Evolutionary conservation across 2,797 vertebrate genomes (phyloP), one percentile per base, ranked within the genome.

Genomic region (Sardinella longiceps): DNA sequence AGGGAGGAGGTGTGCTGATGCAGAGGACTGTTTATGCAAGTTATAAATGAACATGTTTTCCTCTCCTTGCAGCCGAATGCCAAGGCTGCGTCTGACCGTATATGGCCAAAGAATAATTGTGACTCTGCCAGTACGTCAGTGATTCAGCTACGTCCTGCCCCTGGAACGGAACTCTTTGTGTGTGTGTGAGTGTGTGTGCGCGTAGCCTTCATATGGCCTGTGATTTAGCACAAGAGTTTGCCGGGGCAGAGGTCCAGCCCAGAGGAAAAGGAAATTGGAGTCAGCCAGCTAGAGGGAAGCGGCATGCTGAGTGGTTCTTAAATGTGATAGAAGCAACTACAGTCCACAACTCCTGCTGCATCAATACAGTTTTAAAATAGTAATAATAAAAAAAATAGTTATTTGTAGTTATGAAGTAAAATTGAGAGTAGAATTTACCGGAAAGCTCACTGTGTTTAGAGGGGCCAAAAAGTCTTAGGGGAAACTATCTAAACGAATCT

Each of bases 21-120:
- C 56, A 30, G 84, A 89, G 83, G 80, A 84, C 89, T 95, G 94
- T 96, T 95, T 94, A 95, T 90, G 91, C 45, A 92, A 95, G 94
- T 90, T 91, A 88, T 88, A 92, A 94, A 91, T 91, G 92, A 93
- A 90, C 89, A 90, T 93, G 90, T 91, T 94, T 93, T 93, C 82
- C 83, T 89, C 85, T 89, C 77, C 86, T 88, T 74, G 86, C 86
- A 87, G 90, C 91, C 18, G 85, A 2, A 18, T 80, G 89, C 90
- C 93, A 92, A 84, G 89, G 88, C 90, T 90, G 88, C 90, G 89
- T 93, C 91, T 94, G 94, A 94, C 95, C 93, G 86, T 95, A 95
- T 91, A 96, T 94, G 95, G 95, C 94, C 85, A 91, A 85, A 89
- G 91, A 92, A 89, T 93, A 90, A 87, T 89, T 87, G 86, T 83